phyloP scores from a whole-genome alignment of 2,797 vertebrate genomes.

The Sebastes cheni region DNA sequence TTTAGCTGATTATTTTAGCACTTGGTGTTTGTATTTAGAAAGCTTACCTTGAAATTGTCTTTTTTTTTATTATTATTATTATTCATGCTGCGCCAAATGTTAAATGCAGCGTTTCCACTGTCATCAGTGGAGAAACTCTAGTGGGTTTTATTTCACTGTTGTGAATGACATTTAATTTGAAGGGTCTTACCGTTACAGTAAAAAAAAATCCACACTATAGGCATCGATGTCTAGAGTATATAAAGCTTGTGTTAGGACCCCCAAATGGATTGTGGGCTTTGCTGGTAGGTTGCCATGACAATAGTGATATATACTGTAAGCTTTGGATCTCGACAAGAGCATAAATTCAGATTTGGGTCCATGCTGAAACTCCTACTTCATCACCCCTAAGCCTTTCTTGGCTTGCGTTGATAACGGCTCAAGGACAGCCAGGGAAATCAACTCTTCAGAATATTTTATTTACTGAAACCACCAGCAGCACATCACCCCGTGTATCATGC shows the following conservation, averaged over 20 bases:
- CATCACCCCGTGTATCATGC: conserved; percentile 33
- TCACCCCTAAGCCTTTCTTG: conserved; percentile 42
- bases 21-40: conserved; percentile 79
- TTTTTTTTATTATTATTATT: conserved; percentile 1
- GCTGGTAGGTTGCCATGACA: conserved; percentile 33
- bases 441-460: conserved; percentile 24
- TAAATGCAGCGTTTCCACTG: conserved; percentile 50
- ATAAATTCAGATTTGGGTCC: conserved; percentile 28
- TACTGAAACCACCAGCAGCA: conserved; percentile 64
- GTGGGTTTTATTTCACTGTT: conserved; percentile 39
- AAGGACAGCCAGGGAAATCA: conserved; percentile 54
- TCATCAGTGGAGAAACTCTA: conserved; percentile 29
- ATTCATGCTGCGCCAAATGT: conserved; percentile 50
- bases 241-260: conserved; percentile 38
- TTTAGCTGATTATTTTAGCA: conserved; percentile 80
- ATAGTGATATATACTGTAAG: conserved; percentile 38
- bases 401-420: conserved; percentile 37
- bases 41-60: conserved; percentile 54
- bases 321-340: conserved; percentile 26
- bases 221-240: conserved; percentile 25
- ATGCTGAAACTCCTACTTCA: conserved; percentile 40
- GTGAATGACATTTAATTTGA: conserved; percentile 42
- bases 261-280: conserved; percentile 28
- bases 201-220: conserved; percentile 17
- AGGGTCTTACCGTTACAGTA: conserved; percentile 12